A percentile compares a stretch with the other conserved stretches of the same genome.
Evolutionary conservation across 2,113 vertebrate genomes (phyloP).

Genomic region (Zosterops hypoxanthus): DNA sequence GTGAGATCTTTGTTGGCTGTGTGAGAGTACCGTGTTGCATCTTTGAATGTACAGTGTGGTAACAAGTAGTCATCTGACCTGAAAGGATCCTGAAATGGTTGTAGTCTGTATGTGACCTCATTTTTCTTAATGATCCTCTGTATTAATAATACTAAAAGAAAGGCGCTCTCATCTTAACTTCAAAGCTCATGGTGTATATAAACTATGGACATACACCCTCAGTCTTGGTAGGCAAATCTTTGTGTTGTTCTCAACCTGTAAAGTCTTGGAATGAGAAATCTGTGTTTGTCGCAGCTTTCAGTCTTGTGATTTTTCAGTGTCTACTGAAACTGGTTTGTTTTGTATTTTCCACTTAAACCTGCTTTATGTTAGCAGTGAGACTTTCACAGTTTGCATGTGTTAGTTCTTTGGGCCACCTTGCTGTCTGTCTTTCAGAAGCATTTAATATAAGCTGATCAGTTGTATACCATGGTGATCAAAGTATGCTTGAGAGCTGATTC

Average conservation of each 20-base stretch:
- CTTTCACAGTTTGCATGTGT: neutral
- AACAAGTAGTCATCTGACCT: neutral
- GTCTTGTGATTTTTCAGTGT: constrained; percentile 14
- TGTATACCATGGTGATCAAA: neutral
- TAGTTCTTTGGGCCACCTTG: neutral
- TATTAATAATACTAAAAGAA: neutral
- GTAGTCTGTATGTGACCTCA: neutral
- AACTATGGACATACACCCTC: neutral
- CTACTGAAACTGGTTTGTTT: neutral
- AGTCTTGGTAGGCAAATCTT: neutral
- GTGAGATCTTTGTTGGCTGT: neutral
- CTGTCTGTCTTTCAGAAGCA: neutral
- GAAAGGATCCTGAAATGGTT: neutral
- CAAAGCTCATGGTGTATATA: neutral
- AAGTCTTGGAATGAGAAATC: neutral
- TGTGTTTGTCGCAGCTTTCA: constrained; percentile 37
- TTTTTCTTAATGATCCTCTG: neutral
- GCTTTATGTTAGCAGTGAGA: neutral
- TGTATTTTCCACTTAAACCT: neutral
- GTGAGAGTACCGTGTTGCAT: rapidly evolving
- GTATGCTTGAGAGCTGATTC: neutral
- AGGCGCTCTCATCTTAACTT: neutral
- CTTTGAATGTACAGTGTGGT: rapidly evolving
- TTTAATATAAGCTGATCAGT: neutral
- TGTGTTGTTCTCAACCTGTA: neutral